These are phyloP conservation scores for Neomorphus geoffroyi DNA, from an alignment of 2,797 vertebrate genomes.

Conservation along the genomic window DNA sequence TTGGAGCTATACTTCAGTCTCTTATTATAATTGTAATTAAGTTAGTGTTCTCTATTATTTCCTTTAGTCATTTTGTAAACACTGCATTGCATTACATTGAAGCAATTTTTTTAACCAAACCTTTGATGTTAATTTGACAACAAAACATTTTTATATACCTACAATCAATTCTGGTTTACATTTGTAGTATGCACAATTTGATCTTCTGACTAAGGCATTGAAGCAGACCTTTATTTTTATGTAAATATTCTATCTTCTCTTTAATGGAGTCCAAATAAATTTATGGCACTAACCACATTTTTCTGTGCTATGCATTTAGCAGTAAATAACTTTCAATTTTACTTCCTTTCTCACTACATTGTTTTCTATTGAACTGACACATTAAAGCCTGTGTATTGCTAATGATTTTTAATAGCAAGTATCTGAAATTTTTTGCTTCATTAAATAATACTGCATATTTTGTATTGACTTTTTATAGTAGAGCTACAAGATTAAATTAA, in stretches of 20 bases:
- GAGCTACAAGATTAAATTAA: neutral
- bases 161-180: neutral
- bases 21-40: neutral
- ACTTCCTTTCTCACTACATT: neutral
- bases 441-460: conserved; percentile 20
- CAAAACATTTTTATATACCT: neutral
- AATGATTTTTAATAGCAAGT: conserved; percentile 23
- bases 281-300: conserved; percentile 19
- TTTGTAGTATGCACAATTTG: neutral
- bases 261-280: conserved; percentile 13
- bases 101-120: neutral
- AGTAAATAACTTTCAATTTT: conserved; percentile 39
- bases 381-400: neutral
- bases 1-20: neutral
- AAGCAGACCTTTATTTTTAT: neutral
- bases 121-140: neutral
- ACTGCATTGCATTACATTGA: neutral
- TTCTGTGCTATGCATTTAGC: neutral
- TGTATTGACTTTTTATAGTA: neutral
- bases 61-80: neutral
- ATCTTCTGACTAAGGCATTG: neutral
- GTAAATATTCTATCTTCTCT: conserved; percentile 4
- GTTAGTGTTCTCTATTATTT: neutral
- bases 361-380: conserved; percentile 21
- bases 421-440: conserved; percentile 4